Evolutionary conservation across 2,797 vertebrate species (phyloP).

Genomic region (Tokudaia tokunoshimensis): DNA sequence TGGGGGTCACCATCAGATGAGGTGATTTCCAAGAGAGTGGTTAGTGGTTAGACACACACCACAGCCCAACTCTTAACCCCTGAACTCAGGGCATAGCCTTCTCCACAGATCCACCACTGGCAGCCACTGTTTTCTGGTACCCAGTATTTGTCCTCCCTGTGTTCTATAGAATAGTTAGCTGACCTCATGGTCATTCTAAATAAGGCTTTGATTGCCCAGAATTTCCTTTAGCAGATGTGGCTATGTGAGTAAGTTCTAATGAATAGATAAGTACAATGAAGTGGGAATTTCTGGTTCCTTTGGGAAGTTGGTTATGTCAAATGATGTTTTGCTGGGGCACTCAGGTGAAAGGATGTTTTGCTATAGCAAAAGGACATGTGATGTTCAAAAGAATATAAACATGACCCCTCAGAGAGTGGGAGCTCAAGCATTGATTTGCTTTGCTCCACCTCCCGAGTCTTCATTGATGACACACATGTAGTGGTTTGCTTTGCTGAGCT

Average conservation of each 20-base stretch:
- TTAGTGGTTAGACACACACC: neutral
- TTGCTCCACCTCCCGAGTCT: neutral
- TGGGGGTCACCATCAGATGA: neutral
- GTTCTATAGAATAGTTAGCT: neutral
- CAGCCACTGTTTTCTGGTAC: neutral
- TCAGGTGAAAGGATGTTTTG: neutral
- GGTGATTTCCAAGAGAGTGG: neutral
- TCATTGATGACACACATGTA: neutral
- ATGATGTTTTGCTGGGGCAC: neutral
- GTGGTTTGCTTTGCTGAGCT: neutral
- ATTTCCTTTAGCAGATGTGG: neutral
- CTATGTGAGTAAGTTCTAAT: neutral
- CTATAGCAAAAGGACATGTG: neutral
- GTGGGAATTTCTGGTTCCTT: neutral
- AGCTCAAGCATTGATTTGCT: neutral
- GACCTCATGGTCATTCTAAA: neutral
- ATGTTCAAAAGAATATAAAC: neutral
- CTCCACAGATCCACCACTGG: neutral
- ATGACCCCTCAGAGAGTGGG: neutral
- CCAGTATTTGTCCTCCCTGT: neutral
- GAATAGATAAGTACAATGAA: neutral
- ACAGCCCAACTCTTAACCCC: accelerated
- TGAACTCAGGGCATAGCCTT: neutral
- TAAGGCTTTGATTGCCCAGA: neutral
- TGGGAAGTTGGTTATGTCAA: neutral